Evolutionary conservation across 2,888 invertebrate species (phyloP), one percentile per base, ranked within the genome.

Genomic region (Acrobasis repandana): DNA sequence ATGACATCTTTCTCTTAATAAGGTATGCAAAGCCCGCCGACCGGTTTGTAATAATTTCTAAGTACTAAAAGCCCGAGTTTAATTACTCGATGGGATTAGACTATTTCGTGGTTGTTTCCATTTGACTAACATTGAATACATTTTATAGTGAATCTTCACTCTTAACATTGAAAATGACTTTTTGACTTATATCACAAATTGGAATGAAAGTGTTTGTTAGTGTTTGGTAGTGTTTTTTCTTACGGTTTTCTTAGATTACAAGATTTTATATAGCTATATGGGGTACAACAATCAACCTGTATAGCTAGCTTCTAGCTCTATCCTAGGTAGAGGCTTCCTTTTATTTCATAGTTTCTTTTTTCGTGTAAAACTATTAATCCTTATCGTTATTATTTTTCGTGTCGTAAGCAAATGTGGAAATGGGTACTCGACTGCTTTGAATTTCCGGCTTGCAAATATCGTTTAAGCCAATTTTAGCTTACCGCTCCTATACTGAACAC

Each of bases 11-110:
- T 28, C 43, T 43, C 43, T 14, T 43, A 43, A 10, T 43, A 3
- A 11, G 38, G 43, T 43, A 14, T 11, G 1, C 43, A 43, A n/a
- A n/a, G 43, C 43, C 14, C n/a, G 2, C 43, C 72, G 71, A 83
- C 85, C 77, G 80, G 83, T 83, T 82, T 75, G 73, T 73, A 79
- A 77, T 80, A 79, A 81, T 77, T 79, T 75, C 78, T 72, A 80
- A 77, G 74, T 64, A 65, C 75, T 74, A 79, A 83, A 81, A 84
- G 82, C 76, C 73, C 71, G 66, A 75, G 74, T 72, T 83, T 84
- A 83, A 86, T 85, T 84, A 82, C 75, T 69, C 69, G 72, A 82
- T 81, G 77, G 75, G 73, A 76, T 78, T 15, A 51, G 34, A 51
- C 14, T 20, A 28, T 50, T 50, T 50, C 14, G 20, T 1, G 34